These are phyloP conservation scores for Montipora sp. DNA, from an alignment of 64 coral and sea anemone species.

Conservation along the genomic window DNA sequence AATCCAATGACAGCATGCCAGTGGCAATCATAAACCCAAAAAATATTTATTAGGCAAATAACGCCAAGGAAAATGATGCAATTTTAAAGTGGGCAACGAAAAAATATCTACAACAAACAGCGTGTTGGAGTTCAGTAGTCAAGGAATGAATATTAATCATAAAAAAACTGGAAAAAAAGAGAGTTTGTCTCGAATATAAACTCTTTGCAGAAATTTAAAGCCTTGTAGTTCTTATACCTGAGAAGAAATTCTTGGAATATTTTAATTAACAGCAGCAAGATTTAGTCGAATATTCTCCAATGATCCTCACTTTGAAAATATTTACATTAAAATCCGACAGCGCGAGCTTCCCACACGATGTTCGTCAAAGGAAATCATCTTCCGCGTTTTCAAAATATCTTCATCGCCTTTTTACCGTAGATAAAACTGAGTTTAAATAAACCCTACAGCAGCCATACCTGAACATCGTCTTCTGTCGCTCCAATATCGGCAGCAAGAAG, in stretches of 20 bases:
- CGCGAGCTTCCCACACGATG: background rate
- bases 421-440: too few species aligned
- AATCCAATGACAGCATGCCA: background rate
- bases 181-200: too few species aligned
- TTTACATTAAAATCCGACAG: background rate
- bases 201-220: too few species aligned
- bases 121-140: too few species aligned
- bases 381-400: background rate
- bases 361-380: too few species aligned
- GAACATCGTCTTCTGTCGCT: constrained; percentile 61
- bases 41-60: background rate
- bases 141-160: too few species aligned
- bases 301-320: background rate
- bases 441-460: constrained; percentile 25
- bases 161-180: too few species aligned
- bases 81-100: too few species aligned
- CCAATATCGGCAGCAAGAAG: constrained; percentile 81
- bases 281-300: background rate
- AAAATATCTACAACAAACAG: too few species aligned
- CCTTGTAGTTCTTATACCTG: too few species aligned
- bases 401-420: background rate
- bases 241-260: background rate
- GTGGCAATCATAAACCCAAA: background rate
- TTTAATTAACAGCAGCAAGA: background rate
- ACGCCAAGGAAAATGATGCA: too few species aligned